phyloP scores from a whole-genome alignment of 2,113 vertebrate genomes.

The Mastomys coucha region DNA sequence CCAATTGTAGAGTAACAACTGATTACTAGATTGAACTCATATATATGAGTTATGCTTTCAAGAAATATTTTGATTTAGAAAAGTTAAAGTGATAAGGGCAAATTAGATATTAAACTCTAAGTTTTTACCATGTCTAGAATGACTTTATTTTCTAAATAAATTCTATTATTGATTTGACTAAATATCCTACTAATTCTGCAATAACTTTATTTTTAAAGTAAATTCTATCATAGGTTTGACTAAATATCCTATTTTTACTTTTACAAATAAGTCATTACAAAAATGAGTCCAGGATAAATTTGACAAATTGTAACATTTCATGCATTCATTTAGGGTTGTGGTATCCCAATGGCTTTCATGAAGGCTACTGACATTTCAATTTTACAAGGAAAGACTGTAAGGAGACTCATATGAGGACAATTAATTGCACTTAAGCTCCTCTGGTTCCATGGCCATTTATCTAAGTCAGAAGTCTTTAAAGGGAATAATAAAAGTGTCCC shows the following conservation, averaged over 20 bases:
- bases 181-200: neutral
- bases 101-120: slow-evolving; percentile 24
- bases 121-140: neutral
- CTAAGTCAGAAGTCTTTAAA: neutral
- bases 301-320: neutral
- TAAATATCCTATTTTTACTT: neutral
- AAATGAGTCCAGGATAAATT: neutral
- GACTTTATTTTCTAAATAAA: neutral
- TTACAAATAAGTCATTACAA: neutral
- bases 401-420: neutral
- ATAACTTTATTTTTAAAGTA: neutral
- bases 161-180: neutral
- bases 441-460: neutral
- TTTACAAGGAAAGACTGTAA: neutral
- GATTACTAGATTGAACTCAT: neutral
- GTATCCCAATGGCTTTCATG: neutral
- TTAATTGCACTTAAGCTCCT: neutral
- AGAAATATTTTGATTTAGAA: neutral
- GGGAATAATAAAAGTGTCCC: neutral
- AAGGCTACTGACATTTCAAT: neutral
- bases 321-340: neutral
- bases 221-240: neutral
- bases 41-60: neutral
- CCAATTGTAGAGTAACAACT: neutral
- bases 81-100: neutral